Base-by-base conservation (phyloP, 2,797 vertebrate species). In the Aldrovandia affinis region DNA sequence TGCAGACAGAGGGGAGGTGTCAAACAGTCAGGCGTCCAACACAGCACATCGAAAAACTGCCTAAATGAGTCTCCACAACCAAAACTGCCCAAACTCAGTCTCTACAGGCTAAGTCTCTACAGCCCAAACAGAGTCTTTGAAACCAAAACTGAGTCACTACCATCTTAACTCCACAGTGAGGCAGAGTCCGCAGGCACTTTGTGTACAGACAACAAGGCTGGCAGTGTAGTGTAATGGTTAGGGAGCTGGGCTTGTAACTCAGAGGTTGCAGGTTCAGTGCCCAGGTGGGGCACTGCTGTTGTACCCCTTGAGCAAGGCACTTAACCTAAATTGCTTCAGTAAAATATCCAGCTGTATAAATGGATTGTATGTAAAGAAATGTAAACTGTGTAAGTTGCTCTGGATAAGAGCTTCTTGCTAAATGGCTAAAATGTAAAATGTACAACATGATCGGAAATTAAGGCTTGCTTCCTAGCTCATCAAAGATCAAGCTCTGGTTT, bases 1-100 rank as follows among this genome's bases (percentile, higher is more conserved):
- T 25, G 90, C 79, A 91, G 22, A 87, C 68, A 85, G 9, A 79
- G 65, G 77, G 80, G 4, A 87, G 22, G 39, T 25, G 25, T 9
- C 39, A 77, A 25, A 77, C 15, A 39, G 68, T 70, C 68, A 70
- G 33, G 14, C 30, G n/a, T 70, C 68, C 30, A 39, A 33, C n/a
- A 70, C 3, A 25, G 30, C 42, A 39, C 0, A 4, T 15, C 20
- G 39, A 73, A 73, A 14, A 14, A 20, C 68, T 25, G 68, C 20
- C 15, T 22, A n/a, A n/a, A n/a, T n/a, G n/a, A n/a, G 63, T 30
- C 28, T 61, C 22, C n/a, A n/a, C 25, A 25, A 25, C 63, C 30
- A 30, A 2, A 65, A 33, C 33, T 39, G 15, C 30, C 33, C 30
- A 73, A 73, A 73, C 33, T 73, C 15, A 50, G 47, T 50, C 12